phyloP scores from a whole-genome alignment of 2,113 vertebrate species.

The Leptosomus discolor region DNA sequence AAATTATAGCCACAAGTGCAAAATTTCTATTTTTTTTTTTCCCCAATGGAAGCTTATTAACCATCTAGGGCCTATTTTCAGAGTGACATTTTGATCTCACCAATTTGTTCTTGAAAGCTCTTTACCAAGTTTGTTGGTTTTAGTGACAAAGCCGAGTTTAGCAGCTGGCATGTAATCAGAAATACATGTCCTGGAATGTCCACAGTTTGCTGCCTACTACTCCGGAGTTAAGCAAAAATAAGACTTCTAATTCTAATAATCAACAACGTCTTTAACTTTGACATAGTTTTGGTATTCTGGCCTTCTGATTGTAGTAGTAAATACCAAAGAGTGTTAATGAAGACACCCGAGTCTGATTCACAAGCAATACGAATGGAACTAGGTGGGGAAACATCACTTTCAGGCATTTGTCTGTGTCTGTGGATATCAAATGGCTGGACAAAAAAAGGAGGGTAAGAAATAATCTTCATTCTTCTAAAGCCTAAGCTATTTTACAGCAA shows the following conservation, averaged over 20 bases:
- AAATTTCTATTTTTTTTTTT: neutral
- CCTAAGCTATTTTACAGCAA: conserved; percentile 63
- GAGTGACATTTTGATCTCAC: neutral
- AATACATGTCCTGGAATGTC: conserved; percentile 55
- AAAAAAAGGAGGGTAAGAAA: conserved; percentile 26
- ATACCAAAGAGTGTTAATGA: neutral
- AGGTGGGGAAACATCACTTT: conserved; percentile 38
- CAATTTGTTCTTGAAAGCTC: neutral
- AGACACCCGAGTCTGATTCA: conserved; percentile 56
- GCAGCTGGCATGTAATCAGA: neutral
- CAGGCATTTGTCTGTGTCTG: conserved; percentile 20
- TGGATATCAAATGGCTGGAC: neutral
- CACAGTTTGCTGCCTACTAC: conserved; percentile 46
- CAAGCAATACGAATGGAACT: conserved; percentile 47
- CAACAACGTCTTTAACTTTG: neutral
- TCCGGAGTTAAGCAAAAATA: conserved; percentile 30
- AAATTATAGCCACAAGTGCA: neutral
- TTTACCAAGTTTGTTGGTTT: neutral
- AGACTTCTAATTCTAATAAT: neutral
- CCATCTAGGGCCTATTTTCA: neutral
- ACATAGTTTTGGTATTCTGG: neutral
- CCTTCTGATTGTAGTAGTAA: conserved; percentile 15
- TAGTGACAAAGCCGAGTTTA: neutral
- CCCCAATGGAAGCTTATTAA: neutral
- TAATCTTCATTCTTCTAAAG: conserved; percentile 43